These are phyloP conservation scores for Abrostola triplasia DNA, from an alignment of 2,888 invertebrate genomes.

Conservation along the genomic window DNA sequence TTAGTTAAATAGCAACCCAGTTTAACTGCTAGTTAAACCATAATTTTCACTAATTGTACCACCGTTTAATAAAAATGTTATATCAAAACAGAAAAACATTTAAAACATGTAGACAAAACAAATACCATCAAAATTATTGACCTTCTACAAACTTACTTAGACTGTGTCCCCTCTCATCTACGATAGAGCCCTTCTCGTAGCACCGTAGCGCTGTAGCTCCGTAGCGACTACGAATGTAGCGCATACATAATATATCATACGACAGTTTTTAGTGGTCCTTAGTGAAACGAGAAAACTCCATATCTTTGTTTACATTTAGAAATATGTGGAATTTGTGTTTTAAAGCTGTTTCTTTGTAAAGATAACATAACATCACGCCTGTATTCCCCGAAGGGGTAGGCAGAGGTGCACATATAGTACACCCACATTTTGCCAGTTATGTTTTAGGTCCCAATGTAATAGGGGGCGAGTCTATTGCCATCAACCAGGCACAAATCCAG, in stretches of 20 bases:
- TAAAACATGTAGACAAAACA: conserved; percentile 8
- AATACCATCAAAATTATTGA: conserved; percentile 26
- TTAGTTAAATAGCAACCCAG: too few relatives aligned
- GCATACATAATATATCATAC: conserved; percentile 55
- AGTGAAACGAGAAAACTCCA: conserved; percentile 44
- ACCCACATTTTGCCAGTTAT: too few relatives aligned
- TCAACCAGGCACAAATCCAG: too few relatives aligned
- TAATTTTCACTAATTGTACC: too few relatives aligned
- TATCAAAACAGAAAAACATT: conserved; percentile 8
- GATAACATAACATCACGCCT: too few relatives aligned
- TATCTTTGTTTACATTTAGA: conserved; percentile 33
- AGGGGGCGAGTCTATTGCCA: too few relatives aligned
- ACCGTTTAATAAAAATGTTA: not conserved
- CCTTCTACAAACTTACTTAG: conserved; percentile 39
- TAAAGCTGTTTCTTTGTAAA: not conserved
- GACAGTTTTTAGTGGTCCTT: conserved; percentile 52
- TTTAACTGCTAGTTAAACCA: too few relatives aligned
- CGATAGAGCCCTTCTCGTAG: conserved; percentile 56
- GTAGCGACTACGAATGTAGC: conserved; percentile 48
- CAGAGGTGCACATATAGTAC: too few relatives aligned
- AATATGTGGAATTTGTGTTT: conserved; percentile 4
- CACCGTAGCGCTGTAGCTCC: conserved; percentile 39
- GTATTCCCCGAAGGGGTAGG: too few relatives aligned
- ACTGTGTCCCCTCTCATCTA: conserved; percentile 46
- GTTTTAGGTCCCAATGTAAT: too few relatives aligned